phyloP scores from a whole-genome alignment of 2,797 vertebrate genomes.

The Nyctibius grandis region DNA sequence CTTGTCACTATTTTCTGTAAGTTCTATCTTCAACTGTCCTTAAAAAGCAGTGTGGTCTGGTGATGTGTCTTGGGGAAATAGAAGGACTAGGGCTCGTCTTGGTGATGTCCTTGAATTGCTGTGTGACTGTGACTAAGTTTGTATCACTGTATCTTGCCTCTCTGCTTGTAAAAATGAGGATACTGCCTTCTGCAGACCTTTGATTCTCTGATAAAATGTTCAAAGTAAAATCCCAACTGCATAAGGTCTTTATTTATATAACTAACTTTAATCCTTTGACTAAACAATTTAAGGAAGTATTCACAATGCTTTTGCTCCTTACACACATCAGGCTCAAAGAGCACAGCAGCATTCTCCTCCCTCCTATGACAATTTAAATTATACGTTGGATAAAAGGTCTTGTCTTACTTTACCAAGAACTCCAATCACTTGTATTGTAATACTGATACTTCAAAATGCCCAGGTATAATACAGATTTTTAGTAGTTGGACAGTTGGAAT shows the following conservation, averaged over 20 bases:
- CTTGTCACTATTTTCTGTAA: background rate
- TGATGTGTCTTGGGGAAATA: background rate
- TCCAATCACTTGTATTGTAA: background rate
- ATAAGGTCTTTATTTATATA: background rate
- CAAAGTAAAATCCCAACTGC: background rate
- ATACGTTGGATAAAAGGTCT: background rate
- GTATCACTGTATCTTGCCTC: background rate
- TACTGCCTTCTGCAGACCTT: background rate
- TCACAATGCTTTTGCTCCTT: background rate
- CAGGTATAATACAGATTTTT: background rate
- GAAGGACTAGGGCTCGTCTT: background rate
- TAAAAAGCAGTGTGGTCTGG: background rate
- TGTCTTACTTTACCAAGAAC: background rate
- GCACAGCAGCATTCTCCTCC: rapidly evolving
- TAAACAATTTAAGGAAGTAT: background rate
- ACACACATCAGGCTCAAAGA: background rate
- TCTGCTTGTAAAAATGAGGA: background rate
- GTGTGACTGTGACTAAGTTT: background rate
- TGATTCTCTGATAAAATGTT: background rate
- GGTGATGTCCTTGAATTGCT: background rate
- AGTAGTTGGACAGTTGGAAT: background rate
- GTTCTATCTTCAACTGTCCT: background rate
- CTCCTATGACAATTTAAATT: background rate
- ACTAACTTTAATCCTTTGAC: background rate
- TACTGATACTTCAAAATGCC: background rate